Evolutionary conservation across 2,113 vertebrate genomes (phyloP), one percentile per base, ranked within the genome.

Genomic region (Sardina pilchardus): DNA sequence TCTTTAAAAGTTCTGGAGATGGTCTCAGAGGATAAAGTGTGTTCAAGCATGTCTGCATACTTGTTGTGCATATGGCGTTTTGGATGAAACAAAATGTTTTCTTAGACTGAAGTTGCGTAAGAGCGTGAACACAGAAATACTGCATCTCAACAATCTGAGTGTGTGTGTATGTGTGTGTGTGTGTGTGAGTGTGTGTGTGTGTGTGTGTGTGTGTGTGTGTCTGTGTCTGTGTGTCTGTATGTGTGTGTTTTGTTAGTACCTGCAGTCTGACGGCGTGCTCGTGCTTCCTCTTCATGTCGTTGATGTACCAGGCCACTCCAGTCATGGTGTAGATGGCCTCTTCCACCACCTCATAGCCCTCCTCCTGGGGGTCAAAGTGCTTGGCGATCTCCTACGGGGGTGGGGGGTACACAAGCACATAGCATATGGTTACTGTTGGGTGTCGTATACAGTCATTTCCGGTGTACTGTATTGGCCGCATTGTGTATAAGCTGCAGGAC

Each of bases 261-360:
- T 99, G 98, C 85, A 98, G 95, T 12, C 98, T 92, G 86, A 99
- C 96, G 0, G 98, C 97, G 0, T 99, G 97, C 82, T 99, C 98
- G 0, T 99, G 98, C n/a, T 97, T 97, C 92, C 98, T 96, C 93
- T 99, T 99, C 98, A 99, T 99, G 92, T 98, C 97, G 0, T 99
- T 99, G 94, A 99, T 99, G 94, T 98, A 97, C 97, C 97, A 99
- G 75, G 98, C 98, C 44, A 99, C 98, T 0, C 96, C 96, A 0
- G 97, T 98, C 98, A 99, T 99, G 90, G 97, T 98, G 93, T 96
- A 95, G 0, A 99, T 97, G 67, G 98, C 97, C 44, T 99, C 97
- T 89, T 97, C 96, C 86, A 99, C 96, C 90, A 98, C 96, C 81
- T 99, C 97, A 0, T 97, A 98, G 43, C 98, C 98, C 0, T 95